Conservation (phyloP, 2,888 invertebrate genomes). For the Pristionchus exspectatus region DNA sequence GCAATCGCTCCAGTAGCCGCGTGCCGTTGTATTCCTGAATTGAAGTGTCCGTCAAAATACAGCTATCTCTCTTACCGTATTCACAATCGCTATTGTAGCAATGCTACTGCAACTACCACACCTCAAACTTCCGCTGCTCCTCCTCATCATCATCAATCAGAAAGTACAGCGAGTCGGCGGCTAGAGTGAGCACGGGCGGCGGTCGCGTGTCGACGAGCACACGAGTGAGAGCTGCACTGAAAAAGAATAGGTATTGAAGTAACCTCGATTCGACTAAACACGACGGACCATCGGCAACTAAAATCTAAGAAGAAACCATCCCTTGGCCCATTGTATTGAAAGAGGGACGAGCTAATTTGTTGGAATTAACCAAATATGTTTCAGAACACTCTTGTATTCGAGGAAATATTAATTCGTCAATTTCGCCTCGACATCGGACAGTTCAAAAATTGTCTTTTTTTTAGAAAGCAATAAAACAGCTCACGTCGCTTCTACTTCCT, state of each 20-base stretch:
- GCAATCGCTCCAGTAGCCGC: not conserved
- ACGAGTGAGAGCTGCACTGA: not conserved
- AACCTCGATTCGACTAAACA: no score
- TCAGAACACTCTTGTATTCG: no score
- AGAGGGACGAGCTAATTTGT: no score
- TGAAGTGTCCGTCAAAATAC: not conserved
- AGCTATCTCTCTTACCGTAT: not conserved
- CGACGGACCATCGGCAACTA: no score
- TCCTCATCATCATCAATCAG: not conserved
- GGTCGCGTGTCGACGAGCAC: not conserved
- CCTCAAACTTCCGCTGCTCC: not conserved
- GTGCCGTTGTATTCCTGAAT: not conserved
- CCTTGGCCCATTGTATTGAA: no score
- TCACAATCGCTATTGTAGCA: no score
- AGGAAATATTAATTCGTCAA: no score
- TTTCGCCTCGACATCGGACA: no score
- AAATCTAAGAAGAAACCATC: no score
- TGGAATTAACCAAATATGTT: no score
- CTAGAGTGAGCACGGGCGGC: not conserved
- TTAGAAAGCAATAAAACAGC: not conserved
- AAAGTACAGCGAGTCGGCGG: not conserved
- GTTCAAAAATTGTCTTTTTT: no score
- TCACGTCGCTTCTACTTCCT: not conserved
- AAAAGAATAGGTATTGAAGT: no score
- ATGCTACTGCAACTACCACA: not conserved